A percentile compares a stretch with the other conserved stretches of the same genome.
Evolutionary conservation across 2,797 vertebrate genomes (phyloP).

Genomic region (Trematomus bernacchii): DNA sequence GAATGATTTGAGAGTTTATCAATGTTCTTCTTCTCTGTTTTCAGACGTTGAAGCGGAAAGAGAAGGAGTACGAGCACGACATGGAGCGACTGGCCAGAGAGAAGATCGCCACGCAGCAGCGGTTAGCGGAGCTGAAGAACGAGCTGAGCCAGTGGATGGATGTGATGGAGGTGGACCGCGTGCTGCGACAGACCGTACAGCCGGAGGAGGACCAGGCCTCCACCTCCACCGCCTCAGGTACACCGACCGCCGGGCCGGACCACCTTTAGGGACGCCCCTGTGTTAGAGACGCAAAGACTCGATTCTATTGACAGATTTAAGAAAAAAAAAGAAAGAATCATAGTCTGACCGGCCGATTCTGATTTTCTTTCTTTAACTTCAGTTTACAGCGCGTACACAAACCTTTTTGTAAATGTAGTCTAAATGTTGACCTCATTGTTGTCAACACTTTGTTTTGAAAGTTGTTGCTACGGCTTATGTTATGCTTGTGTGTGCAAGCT

Average conservation of each 20-base stretch:
- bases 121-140: constrained; percentile 93
- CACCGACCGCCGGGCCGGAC: constrained; percentile 55
- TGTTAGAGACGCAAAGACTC: too few relatives aligned
- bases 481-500: too few relatives aligned
- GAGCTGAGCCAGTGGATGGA: constrained; percentile 98
- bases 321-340: too few relatives aligned
- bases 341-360: too few relatives aligned
- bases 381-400: too few relatives aligned
- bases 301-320: too few relatives aligned
- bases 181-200: constrained; percentile 95
- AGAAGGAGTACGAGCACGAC: constrained; percentile 98
- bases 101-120: constrained; percentile 97
- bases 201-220: constrained; percentile 98
- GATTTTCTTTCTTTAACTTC: too few relatives aligned
- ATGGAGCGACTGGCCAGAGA: constrained; percentile 98
- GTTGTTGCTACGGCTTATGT: too few relatives aligned
- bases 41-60: constrained; percentile 96
- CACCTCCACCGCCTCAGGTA: constrained; percentile 98
- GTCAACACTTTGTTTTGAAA: too few relatives aligned
- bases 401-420: too few relatives aligned
- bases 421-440: too few relatives aligned
- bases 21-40: background rate
- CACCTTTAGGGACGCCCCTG: too few relatives aligned
- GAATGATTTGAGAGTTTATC: background rate
- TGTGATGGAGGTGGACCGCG: constrained; percentile 93